Evolutionary conservation across 2,797 vertebrate genomes (phyloP).

Genomic region (Scarus forsteni): DNA sequence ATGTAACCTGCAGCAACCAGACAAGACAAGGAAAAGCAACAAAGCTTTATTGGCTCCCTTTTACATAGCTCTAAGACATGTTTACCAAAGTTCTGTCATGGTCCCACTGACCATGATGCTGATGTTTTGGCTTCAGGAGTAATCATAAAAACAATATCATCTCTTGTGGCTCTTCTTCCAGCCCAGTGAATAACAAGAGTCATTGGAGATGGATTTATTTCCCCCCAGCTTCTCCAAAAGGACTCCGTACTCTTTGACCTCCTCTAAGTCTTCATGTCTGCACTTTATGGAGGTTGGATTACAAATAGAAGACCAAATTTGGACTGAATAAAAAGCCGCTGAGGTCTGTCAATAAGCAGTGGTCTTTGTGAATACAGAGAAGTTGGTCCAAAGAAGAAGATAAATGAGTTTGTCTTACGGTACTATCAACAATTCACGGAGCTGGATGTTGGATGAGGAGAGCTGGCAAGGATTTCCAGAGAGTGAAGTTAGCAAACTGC

Average conservation of each 20-base stretch:
- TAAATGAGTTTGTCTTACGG: conserved; percentile 8
- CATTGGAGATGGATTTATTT: conserved; percentile 15
- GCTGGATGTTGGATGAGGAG: neutral
- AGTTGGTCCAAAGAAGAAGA: conserved; percentile 11
- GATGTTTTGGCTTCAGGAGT: conserved; percentile 29
- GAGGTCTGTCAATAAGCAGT: conserved; percentile 10
- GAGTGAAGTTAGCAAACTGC: neutral
- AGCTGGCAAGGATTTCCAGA: conserved; percentile 13
- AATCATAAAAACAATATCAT: conserved; percentile 36
- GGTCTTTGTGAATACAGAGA: neutral
- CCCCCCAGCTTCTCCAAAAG: neutral
- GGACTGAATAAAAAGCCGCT: neutral
- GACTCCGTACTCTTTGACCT: conserved; percentile 5
- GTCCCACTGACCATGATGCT: conserved; percentile 33
- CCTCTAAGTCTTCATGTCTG: conserved; percentile 26
- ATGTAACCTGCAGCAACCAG: conserved; percentile 58
- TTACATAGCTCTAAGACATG: conserved; percentile 56
- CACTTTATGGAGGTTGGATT: conserved; percentile 16
- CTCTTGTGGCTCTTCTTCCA: conserved; percentile 17
- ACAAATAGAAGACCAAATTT: conserved; percentile 20
- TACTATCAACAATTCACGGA: conserved; percentile 6
- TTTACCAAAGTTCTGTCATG: conserved; percentile 66
- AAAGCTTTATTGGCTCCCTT: conserved; percentile 43
- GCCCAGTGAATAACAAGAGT: conserved; percentile 18
- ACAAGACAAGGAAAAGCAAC: conserved; percentile 52